Percentiles rank a stretch among this genome's conserved stretches.
These are phyloP conservation scores for Sitta carolinensis DNA, from an alignment of 2,797 vertebrate genomes.

Conservation along the genomic window DNA sequence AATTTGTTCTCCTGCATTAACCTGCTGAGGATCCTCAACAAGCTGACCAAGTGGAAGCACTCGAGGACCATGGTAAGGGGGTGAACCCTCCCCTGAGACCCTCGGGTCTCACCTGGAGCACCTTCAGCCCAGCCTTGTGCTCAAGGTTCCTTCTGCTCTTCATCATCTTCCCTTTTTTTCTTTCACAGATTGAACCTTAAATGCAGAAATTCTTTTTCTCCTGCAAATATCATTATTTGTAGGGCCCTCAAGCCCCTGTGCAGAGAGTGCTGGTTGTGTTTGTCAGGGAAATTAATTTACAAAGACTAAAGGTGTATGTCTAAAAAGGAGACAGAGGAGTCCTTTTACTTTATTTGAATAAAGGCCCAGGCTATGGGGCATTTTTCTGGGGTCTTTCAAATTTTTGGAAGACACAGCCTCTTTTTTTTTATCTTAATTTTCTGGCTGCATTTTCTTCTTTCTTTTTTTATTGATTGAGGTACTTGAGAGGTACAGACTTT, in stretches of 20 bases:
- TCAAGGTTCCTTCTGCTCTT: neutral
- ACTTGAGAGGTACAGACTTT: no score
- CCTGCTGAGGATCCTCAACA: slow-evolving; percentile 91
- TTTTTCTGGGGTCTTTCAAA: no score
- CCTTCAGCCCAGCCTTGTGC: neutral
- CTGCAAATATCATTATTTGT: neutral
- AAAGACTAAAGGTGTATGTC: no score
- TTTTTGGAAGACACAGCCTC: no score
- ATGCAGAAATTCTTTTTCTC: neutral
- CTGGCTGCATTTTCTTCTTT: no score
- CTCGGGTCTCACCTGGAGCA: rapidly evolving
- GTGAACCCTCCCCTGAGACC: neutral
- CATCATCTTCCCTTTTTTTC: neutral
- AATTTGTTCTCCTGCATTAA: slow-evolving; percentile 97
- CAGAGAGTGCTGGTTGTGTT: neutral
- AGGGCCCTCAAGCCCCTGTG: rapidly evolving
- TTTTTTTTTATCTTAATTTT: no score
- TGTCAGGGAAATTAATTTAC: no score
- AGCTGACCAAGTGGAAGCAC: slow-evolving; percentile 98
- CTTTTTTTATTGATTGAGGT: no score
- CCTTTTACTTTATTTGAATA: no score
- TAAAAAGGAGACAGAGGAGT: no score
- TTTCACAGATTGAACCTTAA: neutral
- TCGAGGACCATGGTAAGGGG: slow-evolving; percentile 94
- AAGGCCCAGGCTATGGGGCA: no score